Conservation (phyloP, 2,888 invertebrate genomes). For the Rhamnusium bicolor region DNA sequence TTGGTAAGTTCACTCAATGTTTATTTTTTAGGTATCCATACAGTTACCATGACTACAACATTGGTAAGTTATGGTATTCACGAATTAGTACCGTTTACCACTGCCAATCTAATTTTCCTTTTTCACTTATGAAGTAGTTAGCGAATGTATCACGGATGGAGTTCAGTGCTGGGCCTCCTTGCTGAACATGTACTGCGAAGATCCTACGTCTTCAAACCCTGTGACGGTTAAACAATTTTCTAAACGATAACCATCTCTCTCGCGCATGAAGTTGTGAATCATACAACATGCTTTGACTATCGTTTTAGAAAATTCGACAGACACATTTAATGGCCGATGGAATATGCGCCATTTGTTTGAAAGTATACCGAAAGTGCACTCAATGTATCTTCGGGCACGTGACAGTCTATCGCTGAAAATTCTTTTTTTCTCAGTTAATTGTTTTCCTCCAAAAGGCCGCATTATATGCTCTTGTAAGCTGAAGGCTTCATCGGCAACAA, state of each 20-base stretch:
- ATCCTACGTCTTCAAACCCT: background rate
- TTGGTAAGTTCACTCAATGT: too few species aligned
- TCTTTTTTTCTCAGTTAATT: constrained; percentile 50
- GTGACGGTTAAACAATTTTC: constrained; percentile 36
- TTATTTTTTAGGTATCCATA: too few species aligned
- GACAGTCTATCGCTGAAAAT: constrained; percentile 59
- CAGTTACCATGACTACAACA: too few species aligned
- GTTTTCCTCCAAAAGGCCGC: constrained; percentile 56
- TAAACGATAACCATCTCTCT: constrained; percentile 29
- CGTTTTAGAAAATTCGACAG: background rate
- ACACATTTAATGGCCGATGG: constrained; percentile 49
- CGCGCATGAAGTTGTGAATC: constrained; percentile 42
- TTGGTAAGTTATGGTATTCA: too few species aligned
- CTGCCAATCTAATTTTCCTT: too few species aligned
- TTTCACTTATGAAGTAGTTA: too few species aligned
- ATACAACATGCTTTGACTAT: constrained; percentile 30
- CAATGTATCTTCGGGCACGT: constrained; percentile 57
- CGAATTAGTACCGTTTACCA: too few species aligned
- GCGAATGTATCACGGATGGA: too few species aligned
- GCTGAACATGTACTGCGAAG: too few species aligned
- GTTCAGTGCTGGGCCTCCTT: too few species aligned
- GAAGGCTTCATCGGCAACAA: constrained; percentile 60
- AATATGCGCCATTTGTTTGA: constrained; percentile 61
- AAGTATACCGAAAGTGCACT: constrained; percentile 62
- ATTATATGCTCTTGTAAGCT: constrained; percentile 51